Conservation (phyloP, 2,888 invertebrate species). For the Trachelus tabidus region DNA sequence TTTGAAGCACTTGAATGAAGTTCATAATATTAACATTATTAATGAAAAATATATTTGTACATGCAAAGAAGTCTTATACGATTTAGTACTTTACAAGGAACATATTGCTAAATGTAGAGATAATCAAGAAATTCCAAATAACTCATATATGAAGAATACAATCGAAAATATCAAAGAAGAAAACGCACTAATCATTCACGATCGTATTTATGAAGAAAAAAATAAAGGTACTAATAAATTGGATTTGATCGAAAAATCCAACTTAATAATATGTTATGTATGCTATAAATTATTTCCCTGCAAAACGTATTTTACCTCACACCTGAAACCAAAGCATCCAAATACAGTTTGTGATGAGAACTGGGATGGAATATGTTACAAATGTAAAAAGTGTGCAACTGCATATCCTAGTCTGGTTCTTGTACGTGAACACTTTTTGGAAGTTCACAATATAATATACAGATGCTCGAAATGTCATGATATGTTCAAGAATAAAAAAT, state of each 20-base stretch:
- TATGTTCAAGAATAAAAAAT: constrained; percentile 12
- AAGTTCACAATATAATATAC: constrained; percentile 11
- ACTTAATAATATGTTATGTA: constrained; percentile 13
- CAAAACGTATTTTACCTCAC: constrained; percentile 7
- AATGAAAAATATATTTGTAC: constrained; percentile 8
- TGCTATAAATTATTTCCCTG: constrained; percentile 8
- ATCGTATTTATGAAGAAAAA: background rate
- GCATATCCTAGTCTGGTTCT: constrained; percentile 14
- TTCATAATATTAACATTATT: constrained; percentile 14
- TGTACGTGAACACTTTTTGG: constrained; percentile 11
- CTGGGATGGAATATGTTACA: constrained; percentile 16
- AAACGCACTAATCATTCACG: background rate
- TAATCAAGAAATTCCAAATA: background rate
- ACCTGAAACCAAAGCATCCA: constrained; percentile 7
- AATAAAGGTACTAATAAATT: background rate
- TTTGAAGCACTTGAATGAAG: constrained; percentile 8
- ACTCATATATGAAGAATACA: background rate
- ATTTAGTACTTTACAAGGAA: constrained; percentile 2
- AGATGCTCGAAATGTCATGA: constrained; percentile 15
- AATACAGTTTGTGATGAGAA: constrained; percentile 6
- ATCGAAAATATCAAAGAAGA: background rate
- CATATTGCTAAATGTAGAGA: constrained; percentile 1
- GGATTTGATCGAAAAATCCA: background rate
- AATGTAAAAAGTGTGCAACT: constrained; percentile 14
- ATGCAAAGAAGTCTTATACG: constrained; percentile 6